These are phyloP conservation scores for Steinernema feltiae DNA, from an alignment of 1,140 invertebrate species.

Conservation along the genomic window DNA sequence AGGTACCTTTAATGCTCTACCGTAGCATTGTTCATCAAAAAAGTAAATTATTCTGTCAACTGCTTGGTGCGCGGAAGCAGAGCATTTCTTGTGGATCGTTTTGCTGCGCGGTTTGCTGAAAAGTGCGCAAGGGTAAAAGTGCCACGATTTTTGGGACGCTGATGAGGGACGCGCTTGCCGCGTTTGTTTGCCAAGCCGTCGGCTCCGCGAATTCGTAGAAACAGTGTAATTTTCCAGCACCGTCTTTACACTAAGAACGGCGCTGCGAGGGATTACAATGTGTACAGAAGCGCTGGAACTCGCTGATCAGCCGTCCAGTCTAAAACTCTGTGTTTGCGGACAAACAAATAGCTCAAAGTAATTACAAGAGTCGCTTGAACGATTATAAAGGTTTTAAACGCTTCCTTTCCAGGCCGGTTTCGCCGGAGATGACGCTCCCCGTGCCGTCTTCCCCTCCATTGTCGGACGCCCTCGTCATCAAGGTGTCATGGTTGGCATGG, in stretches of 20 bases:
- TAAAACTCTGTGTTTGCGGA: neutral
- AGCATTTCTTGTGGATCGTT: too few species aligned
- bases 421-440: constrained; percentile 65
- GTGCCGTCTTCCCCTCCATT: constrained; percentile 66
- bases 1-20: too few species aligned
- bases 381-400: neutral
- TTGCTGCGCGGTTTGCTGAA: too few species aligned
- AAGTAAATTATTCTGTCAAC: too few species aligned
- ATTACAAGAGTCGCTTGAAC: neutral
- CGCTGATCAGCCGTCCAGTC: neutral
- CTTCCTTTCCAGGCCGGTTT: constrained; percentile 60
- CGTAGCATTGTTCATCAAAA: too few species aligned
- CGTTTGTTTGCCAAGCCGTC: neutral
- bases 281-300: neutral
- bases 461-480: constrained; percentile 64
- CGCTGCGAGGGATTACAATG: neutral
- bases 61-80: too few species aligned
- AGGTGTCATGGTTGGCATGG: constrained; percentile 61
- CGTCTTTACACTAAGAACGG: neutral
- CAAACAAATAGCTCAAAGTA: neutral
- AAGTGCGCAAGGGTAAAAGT: neutral
- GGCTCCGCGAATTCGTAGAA: neutral
- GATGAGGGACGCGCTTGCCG: neutral
- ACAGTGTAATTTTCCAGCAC: neutral
- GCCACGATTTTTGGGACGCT: too few species aligned